Percentiles rank a stretch among this genome's conserved stretches.
Evolutionary conservation across 2,888 invertebrate species (phyloP).

Genomic region (Drosophila hamatofila): DNA sequence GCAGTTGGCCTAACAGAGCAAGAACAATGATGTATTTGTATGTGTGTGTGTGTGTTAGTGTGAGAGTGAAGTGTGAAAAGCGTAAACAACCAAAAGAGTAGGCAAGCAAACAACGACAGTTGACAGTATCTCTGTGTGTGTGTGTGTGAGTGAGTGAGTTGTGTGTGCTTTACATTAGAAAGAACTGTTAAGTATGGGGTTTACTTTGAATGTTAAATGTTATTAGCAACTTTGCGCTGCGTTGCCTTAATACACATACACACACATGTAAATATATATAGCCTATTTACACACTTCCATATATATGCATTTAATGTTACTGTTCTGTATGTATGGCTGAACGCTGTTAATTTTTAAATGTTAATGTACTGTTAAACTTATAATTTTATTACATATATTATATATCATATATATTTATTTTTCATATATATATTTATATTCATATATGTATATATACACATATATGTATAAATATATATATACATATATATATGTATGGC

Average conservation of each 20-base stretch:
- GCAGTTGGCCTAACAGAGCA: neutral
- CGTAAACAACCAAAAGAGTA: conserved; percentile 46
- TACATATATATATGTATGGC: conserved; percentile 64
- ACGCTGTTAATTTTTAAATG: conserved; percentile 12
- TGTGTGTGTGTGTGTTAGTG: neutral
- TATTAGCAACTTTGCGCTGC: conserved; percentile 6
- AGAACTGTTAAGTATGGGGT: conserved; percentile 5
- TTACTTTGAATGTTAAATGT: neutral
- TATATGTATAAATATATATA: conserved; percentile 29
- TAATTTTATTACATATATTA: conserved; percentile 19
- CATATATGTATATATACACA: conserved; percentile 37
- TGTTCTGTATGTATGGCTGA: conserved; percentile 14
- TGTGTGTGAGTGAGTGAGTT: conserved; percentile 12
- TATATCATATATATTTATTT: conserved; percentile 28
- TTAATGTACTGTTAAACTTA: conserved; percentile 22
- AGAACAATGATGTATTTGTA: neutral
- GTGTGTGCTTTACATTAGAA: conserved; percentile 23
- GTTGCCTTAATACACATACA: conserved; percentile 13
- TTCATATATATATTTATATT: conserved; percentile 35
- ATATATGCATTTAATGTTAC: conserved; percentile 31
- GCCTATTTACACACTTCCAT: conserved; percentile 10
- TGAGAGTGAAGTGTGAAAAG: conserved; percentile 5
- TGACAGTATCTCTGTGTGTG: conserved; percentile 16
- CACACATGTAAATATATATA: no score
- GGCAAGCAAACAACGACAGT: conserved; percentile 27